Conservation (phyloP, 2,113 vertebrate species). For the Tychaedon coryphoeus region DNA sequence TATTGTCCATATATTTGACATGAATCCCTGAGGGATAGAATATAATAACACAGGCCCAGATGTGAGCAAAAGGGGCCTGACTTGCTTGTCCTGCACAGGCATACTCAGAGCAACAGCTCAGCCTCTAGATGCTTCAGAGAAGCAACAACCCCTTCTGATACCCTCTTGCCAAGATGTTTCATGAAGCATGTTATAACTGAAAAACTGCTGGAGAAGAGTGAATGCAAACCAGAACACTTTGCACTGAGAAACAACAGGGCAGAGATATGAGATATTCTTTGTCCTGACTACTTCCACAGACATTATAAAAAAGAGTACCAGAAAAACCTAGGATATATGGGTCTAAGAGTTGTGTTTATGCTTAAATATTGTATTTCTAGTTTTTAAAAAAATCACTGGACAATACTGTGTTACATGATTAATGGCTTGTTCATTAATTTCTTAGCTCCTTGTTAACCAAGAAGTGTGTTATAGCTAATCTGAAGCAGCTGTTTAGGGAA, state of each 20-base stretch:
- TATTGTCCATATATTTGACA: neutral
- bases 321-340: neutral
- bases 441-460: neutral
- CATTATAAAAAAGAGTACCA: neutral
- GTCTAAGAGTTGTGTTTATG: neutral
- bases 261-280: neutral
- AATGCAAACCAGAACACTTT: neutral
- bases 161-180: neutral
- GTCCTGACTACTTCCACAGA: neutral
- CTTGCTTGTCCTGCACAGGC: neutral
- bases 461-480: neutral
- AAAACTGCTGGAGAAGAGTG: neutral
- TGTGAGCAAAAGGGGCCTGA: neutral
- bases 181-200: neutral
- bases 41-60: neutral
- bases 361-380: neutral
- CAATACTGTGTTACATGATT: neutral
- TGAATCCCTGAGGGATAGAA: neutral
- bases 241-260: neutral
- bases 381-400: neutral
- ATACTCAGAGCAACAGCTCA: neutral
- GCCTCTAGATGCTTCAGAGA: neutral
- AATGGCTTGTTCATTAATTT: neutral
- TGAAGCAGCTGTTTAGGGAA: neutral
- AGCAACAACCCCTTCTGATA: neutral